phyloP scores from a whole-genome alignment of 1,140 invertebrate genomes.

The Zophobas atratus region DNA sequence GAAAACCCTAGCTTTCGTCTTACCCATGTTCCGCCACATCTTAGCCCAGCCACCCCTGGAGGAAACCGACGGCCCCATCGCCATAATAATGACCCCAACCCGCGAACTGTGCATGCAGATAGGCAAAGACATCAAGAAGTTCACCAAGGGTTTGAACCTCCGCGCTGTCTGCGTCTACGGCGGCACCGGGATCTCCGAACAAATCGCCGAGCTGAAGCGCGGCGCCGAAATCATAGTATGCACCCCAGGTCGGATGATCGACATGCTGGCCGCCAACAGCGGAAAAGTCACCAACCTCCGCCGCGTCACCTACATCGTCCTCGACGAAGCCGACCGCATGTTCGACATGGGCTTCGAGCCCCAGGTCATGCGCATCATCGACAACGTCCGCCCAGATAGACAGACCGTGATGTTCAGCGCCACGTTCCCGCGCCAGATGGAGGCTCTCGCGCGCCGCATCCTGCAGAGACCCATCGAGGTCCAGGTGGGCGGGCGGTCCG shows the following conservation, averaged over 20 bases:
- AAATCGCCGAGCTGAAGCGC: slow-evolving; percentile 98
- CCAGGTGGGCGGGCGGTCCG: slow-evolving; percentile 96
- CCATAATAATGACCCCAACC: slow-evolving; percentile 98
- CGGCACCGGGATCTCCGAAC: slow-evolving; percentile 97
- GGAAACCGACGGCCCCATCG: slow-evolving; percentile 97
- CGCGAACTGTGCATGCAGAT: slow-evolving; percentile 99
- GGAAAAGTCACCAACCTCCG: slow-evolving; percentile 97
- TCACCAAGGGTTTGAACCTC: slow-evolving; percentile 90
- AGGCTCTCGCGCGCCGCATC: slow-evolving; percentile 95
- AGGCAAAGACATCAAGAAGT: slow-evolving; percentile 96
- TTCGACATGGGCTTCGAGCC: slow-evolving; percentile 99
- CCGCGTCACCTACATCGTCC: slow-evolving; percentile 95
- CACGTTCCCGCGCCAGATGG: slow-evolving; percentile 99
- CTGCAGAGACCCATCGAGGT: slow-evolving; percentile 97
- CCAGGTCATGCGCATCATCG: slow-evolving; percentile 98
- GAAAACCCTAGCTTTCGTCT: slow-evolving; percentile 97
- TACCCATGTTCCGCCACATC: slow-evolving; percentile 99
- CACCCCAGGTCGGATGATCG: slow-evolving; percentile 99
- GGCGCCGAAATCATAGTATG: slow-evolving; percentile 98
- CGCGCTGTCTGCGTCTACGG: slow-evolving; percentile 98
- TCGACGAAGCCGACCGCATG: slow-evolving; percentile 99
- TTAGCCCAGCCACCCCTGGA: slow-evolving; percentile 94
- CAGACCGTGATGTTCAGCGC: slow-evolving; percentile 99
- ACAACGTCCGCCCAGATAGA: slow-evolving; percentile 96
- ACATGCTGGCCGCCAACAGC: slow-evolving; percentile 98